Evolutionary conservation across 2,113 vertebrate species (phyloP).

Genomic region (Scomber colias): DNA sequence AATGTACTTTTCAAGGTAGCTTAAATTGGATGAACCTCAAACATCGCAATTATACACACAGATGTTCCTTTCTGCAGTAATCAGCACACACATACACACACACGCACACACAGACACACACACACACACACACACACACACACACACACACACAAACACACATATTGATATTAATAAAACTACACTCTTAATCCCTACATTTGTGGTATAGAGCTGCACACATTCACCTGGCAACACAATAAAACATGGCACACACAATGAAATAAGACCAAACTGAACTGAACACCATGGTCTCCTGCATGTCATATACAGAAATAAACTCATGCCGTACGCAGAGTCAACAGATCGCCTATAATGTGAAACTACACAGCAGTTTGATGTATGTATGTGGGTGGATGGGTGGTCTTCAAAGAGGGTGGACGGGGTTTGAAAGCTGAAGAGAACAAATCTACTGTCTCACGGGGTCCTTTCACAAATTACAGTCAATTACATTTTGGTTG

Average conservation of each 20-base stretch:
- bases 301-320: conserved; percentile 44
- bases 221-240: conserved; percentile 49
- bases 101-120: conserved; percentile 5
- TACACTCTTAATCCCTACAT: conserved; percentile 56
- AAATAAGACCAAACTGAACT: conserved; percentile 33
- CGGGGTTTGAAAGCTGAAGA: conserved; percentile 13
- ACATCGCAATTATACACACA: conserved; percentile 63
- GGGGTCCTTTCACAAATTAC: conserved; percentile 37
- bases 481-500: conserved; percentile 56
- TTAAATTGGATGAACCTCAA: conserved; percentile 64
- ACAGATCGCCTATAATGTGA: conserved; percentile 44
- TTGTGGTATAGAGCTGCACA: conserved; percentile 35
- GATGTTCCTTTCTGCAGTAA: conserved; percentile 38
- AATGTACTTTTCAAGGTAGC: conserved; percentile 60
- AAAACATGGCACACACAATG: conserved; percentile 45
- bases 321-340: conserved; percentile 27
- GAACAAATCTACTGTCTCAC: conserved; percentile 46
- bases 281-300: conserved; percentile 9
- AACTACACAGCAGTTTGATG: conserved; percentile 23
- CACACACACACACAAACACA: conserved; percentile 5
- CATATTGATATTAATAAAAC: conserved; percentile 64
- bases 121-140: conserved; percentile 11
- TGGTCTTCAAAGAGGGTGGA: conserved; percentile 21
- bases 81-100: background rate
- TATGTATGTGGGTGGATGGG: conserved; percentile 29